Conservation (phyloP, 2,797 vertebrate genomes). For the Gobionotothen gibberifrons region DNA sequence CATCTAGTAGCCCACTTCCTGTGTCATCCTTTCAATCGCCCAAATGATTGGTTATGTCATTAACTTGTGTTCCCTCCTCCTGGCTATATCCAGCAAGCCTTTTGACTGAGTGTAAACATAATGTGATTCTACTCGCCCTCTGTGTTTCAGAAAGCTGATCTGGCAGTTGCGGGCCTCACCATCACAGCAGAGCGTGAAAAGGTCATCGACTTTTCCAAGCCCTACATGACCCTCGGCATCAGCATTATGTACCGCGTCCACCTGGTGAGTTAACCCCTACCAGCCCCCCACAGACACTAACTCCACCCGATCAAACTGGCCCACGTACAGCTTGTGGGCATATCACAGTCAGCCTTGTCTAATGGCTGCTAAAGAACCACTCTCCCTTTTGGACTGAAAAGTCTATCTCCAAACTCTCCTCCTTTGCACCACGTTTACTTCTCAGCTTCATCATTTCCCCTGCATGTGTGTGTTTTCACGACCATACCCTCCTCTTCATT, state of each 20-base stretch:
- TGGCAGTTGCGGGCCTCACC: constrained; percentile 96
- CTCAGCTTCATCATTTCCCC: constrained; percentile 32
- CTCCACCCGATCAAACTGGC: neutral
- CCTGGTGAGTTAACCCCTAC: constrained; percentile 89
- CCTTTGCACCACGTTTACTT: constrained; percentile 36
- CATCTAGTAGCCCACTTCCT: constrained; percentile 28
- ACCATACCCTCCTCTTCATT: neutral
- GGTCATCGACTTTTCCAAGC: constrained; percentile 99
- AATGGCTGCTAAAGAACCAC: constrained; percentile 51
- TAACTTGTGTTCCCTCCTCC: constrained; percentile 3
- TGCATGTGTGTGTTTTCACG: constrained; percentile 30
- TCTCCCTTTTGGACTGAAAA: constrained; percentile 36
- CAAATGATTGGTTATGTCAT: constrained; percentile 33
- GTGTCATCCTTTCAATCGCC: constrained; percentile 34
- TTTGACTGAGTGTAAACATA: constrained; percentile 68
- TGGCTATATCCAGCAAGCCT: constrained; percentile 19
- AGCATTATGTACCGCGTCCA: constrained; percentile 99
- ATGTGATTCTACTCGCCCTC: constrained; percentile 24
- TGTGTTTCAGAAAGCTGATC: constrained; percentile 93
- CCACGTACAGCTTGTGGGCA: constrained; percentile 18
- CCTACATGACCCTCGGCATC: constrained; percentile 98
- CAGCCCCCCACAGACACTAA: neutral
- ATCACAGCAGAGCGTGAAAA: constrained; percentile 98
- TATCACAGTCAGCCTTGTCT: constrained; percentile 48
- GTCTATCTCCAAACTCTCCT: constrained; percentile 37